Evolutionary conservation across 2,797 vertebrate species (phyloP).

Genomic region (Chelidonichthys spinosus): DNA sequence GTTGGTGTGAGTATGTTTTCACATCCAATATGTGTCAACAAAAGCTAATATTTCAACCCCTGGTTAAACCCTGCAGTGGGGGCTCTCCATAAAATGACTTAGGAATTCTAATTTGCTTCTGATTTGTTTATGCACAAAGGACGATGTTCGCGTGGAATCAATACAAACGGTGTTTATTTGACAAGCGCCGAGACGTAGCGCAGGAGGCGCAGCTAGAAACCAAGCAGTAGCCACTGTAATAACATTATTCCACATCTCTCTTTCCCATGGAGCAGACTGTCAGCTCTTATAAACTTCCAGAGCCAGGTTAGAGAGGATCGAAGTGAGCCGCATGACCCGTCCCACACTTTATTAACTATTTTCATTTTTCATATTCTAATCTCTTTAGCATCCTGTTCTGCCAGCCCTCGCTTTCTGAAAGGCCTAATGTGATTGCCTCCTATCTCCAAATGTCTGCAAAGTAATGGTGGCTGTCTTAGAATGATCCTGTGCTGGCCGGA

Average conservation of each 20-base stretch:
- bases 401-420: slow-evolving; percentile 38
- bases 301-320: slow-evolving; percentile 12
- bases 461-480: slow-evolving; percentile 43
- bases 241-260: slow-evolving; percentile 47
- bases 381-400: slow-evolving; percentile 48
- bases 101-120: slow-evolving; percentile 30
- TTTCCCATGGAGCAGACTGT: slow-evolving; percentile 27
- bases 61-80: not conserved
- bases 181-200: not conserved
- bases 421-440: slow-evolving; percentile 44
- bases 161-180: slow-evolving; percentile 52
- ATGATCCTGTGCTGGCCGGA: slow-evolving; percentile 23
- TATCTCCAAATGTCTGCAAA: slow-evolving; percentile 25
- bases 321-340: slow-evolving; percentile 23
- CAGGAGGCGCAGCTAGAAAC: slow-evolving; percentile 30
- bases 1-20: slow-evolving; percentile 20
- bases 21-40: not conserved
- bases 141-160: slow-evolving; percentile 36
- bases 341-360: slow-evolving; percentile 61
- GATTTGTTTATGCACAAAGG: slow-evolving; percentile 34
- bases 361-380: slow-evolving; percentile 54
- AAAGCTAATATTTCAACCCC: slow-evolving; percentile 19
- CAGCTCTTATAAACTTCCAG: slow-evolving; percentile 42
- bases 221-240: slow-evolving; percentile 29
- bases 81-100: slow-evolving; percentile 27